Base-by-base conservation (phyloP, 2,113 vertebrate species). In the Urocolius indicus region DNA sequence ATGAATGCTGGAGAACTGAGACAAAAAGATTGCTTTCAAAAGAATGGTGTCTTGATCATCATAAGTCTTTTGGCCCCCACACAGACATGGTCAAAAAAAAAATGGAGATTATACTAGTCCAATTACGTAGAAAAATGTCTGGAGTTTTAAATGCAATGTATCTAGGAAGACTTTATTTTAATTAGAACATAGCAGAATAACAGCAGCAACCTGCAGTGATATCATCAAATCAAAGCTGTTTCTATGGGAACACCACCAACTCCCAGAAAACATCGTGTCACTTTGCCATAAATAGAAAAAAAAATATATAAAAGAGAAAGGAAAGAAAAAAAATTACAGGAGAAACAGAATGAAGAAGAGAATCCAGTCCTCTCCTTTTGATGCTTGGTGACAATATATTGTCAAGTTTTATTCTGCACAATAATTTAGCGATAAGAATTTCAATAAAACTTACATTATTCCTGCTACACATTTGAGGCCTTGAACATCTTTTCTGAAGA, bases 201-300 rank as follows among this genome's bases (percentile, higher is more conserved):
- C 89, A 91, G 89, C 84, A 96, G 96, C 88, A 94, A 95, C 89
- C 97, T 95, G 84, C 93, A 96, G 96, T 95, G 96, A 96, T 95
- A 93, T 94, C 91, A 80, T 74, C 94, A 97, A 96, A 96, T 96
- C 97, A 96, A 97, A 94, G 92, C 96, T 96, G 98, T 98, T 98
- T 98, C 98, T 96, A 98, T 98, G 96, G 97, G 93, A 97, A 98
- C 97, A 52, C 83, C 88, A 93, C 96, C 95, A 92, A 89, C 97
- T 97, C 96, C 94, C 96, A 84, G 69, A 97, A 97, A 95, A 93
- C 91, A 94, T 94, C 71, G 13, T 96, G 97, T 96, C 96, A 96
- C 95, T 97, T 97, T 96, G 87, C 95, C 93, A 96, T 94, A 96
- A 97, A 96, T 79, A 94, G 95, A 58, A 93, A 89, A 95, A 87